Base-by-base conservation (phyloP, 2,888 invertebrate genomes). In the Griposia aprilina region DNA sequence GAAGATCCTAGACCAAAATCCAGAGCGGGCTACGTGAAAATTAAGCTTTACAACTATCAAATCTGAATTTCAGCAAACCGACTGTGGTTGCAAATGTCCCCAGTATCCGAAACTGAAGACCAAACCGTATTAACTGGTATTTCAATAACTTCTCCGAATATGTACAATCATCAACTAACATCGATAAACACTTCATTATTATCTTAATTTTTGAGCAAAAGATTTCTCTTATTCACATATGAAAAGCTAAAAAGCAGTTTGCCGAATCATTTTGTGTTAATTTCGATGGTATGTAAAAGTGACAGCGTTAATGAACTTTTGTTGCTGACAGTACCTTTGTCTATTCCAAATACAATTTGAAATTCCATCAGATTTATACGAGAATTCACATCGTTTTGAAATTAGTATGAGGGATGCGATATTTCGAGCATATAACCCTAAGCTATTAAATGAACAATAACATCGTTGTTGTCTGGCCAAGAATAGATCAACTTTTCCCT, bases 401-500 rank as follows among this genome's bases (percentile, higher is more conserved):
- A 65, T 81, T 52, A 55, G 15, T 72, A 23, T 45, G 57, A 81
- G n/a, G 26, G 4, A 17, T 50, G 11, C 30, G 41, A 68, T 67
- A 76, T 76, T 81, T 67, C 8, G 45, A 66, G 15, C 48, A 59
- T 30, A 20, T 48, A n/a, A 8, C 66, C 11, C 5, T 75, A 68
- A 82, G 30, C 26, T 48, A 41, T 41, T 67, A 66, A 55, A 76
- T 15, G 36, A 55, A 45, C 45, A 82, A 77, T 69, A 52, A 59
- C 52, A 68, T 41, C 63, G 23, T 65, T 36, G 60, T 78, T 70
- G 41, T 45, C 60, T 67, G 23, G 50, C 71, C 45, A 36, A 83
- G 80, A 81, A 78, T 81, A 81, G 66, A 81, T 62, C 55, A 83
- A 62, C 60, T 55, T 83, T 71, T 67, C 17, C 17, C 78, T 36